Evolutionary conservation across 2,113 vertebrate species (phyloP).

Genomic region (Forbesichthys agassizii): DNA sequence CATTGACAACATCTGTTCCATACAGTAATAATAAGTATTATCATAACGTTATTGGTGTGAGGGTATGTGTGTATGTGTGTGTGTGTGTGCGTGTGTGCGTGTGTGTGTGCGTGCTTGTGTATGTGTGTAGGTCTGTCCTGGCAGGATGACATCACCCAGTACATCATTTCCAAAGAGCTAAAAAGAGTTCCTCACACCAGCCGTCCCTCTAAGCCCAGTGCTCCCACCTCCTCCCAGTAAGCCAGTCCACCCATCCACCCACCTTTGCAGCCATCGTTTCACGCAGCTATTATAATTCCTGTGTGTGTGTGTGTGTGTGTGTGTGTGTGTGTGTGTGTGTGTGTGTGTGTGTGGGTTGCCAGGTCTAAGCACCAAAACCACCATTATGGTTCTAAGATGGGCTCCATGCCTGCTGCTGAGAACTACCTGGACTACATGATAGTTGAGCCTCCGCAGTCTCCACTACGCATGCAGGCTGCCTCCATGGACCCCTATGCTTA

Average conservation of each 20-base stretch:
- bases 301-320: background rate
- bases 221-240: slow-evolving; percentile 53
- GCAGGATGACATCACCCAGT: slow-evolving; percentile 94
- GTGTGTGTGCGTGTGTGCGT: slow-evolving; percentile 3
- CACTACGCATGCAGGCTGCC: slow-evolving; percentile 78
- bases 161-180: slow-evolving; percentile 94
- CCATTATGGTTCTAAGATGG: slow-evolving; percentile 58
- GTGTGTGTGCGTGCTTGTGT: slow-evolving; percentile 21
- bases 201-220: slow-evolving; percentile 44
- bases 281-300: background rate
- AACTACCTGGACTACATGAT: slow-evolving; percentile 89
- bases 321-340: background rate
- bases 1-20: too few species aligned
- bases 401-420: slow-evolving; percentile 67
- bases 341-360: slow-evolving; percentile 10
- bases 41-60: too few species aligned
- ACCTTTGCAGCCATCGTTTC: background rate
- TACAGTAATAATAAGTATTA: too few species aligned
- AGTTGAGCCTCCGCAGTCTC: slow-evolving; percentile 76
- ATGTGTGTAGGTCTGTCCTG: slow-evolving; percentile 86
- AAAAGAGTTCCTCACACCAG: slow-evolving; percentile 86
- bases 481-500: slow-evolving; percentile 86
- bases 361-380: slow-evolving; percentile 64
- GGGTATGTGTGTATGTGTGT: background rate
- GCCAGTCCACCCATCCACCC: slow-evolving; percentile 11